Base-by-base conservation (phyloP, 2,888 invertebrate genomes). In the Euzophera pinguis region DNA sequence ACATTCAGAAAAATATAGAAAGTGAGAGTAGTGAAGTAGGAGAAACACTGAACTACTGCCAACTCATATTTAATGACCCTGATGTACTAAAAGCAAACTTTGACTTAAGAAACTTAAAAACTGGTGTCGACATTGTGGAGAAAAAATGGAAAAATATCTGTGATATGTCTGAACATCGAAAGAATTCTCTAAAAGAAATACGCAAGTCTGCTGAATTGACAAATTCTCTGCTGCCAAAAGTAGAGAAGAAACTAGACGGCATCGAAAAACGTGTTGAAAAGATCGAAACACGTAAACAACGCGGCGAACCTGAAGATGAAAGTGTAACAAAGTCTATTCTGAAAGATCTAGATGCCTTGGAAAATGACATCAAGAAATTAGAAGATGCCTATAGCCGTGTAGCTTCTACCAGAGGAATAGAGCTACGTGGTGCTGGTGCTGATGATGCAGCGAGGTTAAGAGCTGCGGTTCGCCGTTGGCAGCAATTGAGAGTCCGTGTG, bases 61-160 rank as follows among this genome's bases (percentile, higher is more conserved):
- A 96, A 66, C 91, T 95, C 43, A 82, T 96, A 1, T 83, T 96
- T 43, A 94, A 92, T 65, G 96, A 96, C 65, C 92, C 94, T 1
- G 95, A 95, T 62, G 91, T 93, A 0, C 92, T 93, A 78, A 94
- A 94, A 67, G 92, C 93, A 0, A 93, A 95, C 62, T 93, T 95
- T 50, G 93, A 95, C 58, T 92, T 93, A 0, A 92, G 94, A 35
- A 92, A 93, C 50, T 87, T 96, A 9, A 92, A 92, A 27, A 86
- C 88, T 0, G 93, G 94, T 0, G 92, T 94, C 49, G 93, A 94
- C 50, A 93, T 93, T 53, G 85, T 96, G 9, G 96, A 96, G 65
- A 93, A 93, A 70, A 92, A 96, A 58, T 96, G 96, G 96, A 95
- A 94, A 66, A 91, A 92, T 41, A 93, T 96, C 1, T 96, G 96